Evolutionary conservation across 2,888 invertebrate genomes (phyloP), one percentile per base, ranked within the genome.

Genomic region (Himalopsyche tibetana): DNA sequence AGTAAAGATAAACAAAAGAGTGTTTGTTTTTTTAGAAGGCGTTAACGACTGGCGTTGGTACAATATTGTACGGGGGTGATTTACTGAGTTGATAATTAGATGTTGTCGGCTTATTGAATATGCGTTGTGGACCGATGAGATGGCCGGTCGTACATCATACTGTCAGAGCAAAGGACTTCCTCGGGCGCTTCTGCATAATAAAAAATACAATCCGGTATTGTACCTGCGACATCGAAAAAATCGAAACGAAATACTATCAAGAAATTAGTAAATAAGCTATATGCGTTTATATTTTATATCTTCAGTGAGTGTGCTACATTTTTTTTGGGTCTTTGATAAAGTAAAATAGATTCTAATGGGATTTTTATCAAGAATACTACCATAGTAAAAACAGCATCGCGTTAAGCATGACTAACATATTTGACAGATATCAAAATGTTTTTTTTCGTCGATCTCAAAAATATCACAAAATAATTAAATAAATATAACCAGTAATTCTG

Each of bases 51-150:
- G 63, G n/a, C 28, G 80, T 79, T 45, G 42, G 80, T 74, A 51
- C 45, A 40, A 69, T 85, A 42, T 83, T 74, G 80, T 79, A 36
- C 82, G n/a, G 69, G 19, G 51, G 85, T 87, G 87, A 87, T 87
- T 87, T 87, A 87, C 87, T 84, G 87, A 80, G 63, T 42, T 69
- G 82, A 80, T 87, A 87, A 87, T 87, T 87, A 87, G 87, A 87
- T 85, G 87, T 87, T 87, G 85, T 81, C 55, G 36, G 81, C 81
- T 87, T 87, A 87, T 87, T 87, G 87, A 87, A 87, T 87, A 87
- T 87, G 85, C 36, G 84, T 85, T 82, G 51, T 82, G 56, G 51
- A 80, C 80, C 17, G 55, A 36, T 15, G 42, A 40, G 84, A 38
- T 19, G 56, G 55, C 36, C 82, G 11, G 36, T 56, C 86, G 80